phyloP scores from a whole-genome alignment of 2,797 vertebrate genomes.

The Acrossocheilus wenchowensis region DNA sequence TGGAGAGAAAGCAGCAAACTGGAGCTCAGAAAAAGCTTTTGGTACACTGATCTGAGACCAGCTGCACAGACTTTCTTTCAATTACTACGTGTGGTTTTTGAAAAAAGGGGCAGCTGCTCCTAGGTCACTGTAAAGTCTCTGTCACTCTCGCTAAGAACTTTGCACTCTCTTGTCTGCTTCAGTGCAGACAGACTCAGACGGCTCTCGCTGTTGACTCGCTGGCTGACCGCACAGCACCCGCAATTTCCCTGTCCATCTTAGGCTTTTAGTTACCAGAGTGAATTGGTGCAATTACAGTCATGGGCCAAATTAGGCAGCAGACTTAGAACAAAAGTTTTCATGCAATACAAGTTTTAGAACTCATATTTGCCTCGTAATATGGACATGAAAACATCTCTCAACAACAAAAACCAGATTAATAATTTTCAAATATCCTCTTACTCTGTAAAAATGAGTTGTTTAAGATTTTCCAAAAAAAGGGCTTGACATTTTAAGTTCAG shows the following conservation, averaged over 20 bases:
- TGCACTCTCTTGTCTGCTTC: constrained; percentile 11
- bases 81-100: constrained; percentile 7
- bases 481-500: background rate
- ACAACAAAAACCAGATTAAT: background rate
- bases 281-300: constrained; percentile 46
- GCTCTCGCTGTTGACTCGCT: background rate
- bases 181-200: background rate
- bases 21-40: constrained; percentile 17
- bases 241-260: constrained; percentile 44
- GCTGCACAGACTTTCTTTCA: constrained; percentile 4
- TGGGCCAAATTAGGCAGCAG: constrained; percentile 31
- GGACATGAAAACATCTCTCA: background rate
- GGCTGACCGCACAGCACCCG: constrained; percentile 1
- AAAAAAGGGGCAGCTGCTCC: constrained; percentile 12
- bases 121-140: constrained; percentile 23
- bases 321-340: constrained; percentile 25
- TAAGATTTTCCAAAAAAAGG: no score
- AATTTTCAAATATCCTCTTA: background rate
- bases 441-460: background rate
- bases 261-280: constrained; percentile 47
- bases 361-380: background rate
- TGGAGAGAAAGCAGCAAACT: constrained; percentile 46
- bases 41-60: constrained; percentile 36
- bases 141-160: constrained; percentile 26
- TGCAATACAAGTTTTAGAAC: background rate